Evolutionary conservation across 2,113 vertebrate genomes (phyloP).

Genomic region (Orycteropus afer): DNA sequence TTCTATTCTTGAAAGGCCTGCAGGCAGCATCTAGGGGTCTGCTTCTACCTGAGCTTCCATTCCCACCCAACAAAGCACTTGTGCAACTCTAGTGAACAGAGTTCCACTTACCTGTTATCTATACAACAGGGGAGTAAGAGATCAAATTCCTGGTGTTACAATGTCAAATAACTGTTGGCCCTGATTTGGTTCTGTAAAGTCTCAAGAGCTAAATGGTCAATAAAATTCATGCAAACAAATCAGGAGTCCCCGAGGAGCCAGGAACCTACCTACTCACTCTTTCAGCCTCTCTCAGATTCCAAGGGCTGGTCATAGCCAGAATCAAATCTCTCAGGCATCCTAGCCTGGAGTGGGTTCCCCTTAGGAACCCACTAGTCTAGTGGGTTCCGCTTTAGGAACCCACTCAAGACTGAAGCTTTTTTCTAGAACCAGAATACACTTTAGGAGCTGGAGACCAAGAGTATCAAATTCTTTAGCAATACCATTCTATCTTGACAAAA

Average conservation of each 20-base stretch:
- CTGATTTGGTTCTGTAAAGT: background rate
- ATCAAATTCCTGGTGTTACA: background rate
- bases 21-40: background rate
- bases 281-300: background rate
- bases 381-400: too few species aligned
- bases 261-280: background rate
- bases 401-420: slow-evolving; percentile 14
- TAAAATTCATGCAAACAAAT: background rate
- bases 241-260: background rate
- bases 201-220: background rate
- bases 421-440: background rate
- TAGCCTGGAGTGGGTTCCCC: background rate
- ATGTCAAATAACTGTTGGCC: background rate
- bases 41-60: background rate
- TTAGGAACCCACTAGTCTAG: too few species aligned
- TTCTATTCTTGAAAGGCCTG: background rate
- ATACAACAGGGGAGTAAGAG: background rate
- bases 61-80: background rate
- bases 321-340: background rate
- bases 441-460: background rate
- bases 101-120: background rate
- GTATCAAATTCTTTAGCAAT: background rate
- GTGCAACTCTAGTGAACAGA: background rate
- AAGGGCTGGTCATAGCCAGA: background rate
- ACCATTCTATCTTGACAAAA: background rate